Base-by-base conservation (phyloP, 2,888 invertebrate genomes). In the Apotomis turbidana region DNA sequence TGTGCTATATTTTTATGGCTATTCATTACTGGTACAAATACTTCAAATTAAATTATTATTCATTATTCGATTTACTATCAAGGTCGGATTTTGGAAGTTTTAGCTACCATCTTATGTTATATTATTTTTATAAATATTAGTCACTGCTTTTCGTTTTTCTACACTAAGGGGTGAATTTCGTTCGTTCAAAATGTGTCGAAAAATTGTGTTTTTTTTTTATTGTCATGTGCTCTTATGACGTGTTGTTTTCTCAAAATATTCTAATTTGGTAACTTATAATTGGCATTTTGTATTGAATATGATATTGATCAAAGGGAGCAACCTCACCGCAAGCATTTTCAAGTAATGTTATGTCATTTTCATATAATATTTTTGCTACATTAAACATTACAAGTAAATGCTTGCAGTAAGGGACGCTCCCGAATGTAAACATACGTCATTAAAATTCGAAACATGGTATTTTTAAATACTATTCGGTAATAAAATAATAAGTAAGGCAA, bases 141-240 rank as follows among this genome's bases (percentile, higher is more conserved):
- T 44, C 15, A 38, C 58, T 59, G 46, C 36, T 8, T 27, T 52
- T 63, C 52, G n/a, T 46, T 51, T 27, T 61, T 27, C 49, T 51
- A 61, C 27, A 27, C 58, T 68, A 71, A 44, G 13, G 55, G 6
- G 41, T 68, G 12, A 67, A 70, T 63, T 68, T 58, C 44, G 52
- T 63, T 54, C 44, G 44, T 63, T 73, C 13, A 70, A 74, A 71
- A 74, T 63, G 67, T 67, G 74, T 74, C 70, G 44, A 67, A 67
- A 27, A 70, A 13, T 55, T 66, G 1, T 49, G 38, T 10, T 59
- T 8, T 54, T 59, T 8, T 54, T 59, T 74, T 74, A 74, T 74
- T 71, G 74, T 74, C 74, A 54, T 54, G 54, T 69, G 63, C 27
- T 54, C 41, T 49, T 46, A 61, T 69, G 54, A 57, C 49, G 41